phyloP scores from a whole-genome alignment of 2,113 vertebrate genomes.

The Glaucidium brasilianum region DNA sequence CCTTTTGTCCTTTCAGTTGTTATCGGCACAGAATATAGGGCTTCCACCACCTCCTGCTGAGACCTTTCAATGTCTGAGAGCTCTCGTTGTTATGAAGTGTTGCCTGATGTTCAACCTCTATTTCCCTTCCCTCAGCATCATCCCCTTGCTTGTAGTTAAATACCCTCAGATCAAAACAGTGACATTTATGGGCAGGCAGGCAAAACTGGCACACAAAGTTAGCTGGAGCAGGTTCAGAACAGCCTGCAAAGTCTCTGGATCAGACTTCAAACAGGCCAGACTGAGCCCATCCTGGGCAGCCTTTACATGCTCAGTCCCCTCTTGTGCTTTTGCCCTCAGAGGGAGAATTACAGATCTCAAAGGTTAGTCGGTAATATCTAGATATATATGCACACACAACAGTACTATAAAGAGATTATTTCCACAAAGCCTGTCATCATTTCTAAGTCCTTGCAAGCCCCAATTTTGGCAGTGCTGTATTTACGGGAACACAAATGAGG shows the following conservation, averaged over 20 bases:
- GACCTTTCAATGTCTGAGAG: background rate
- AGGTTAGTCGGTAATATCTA: background rate
- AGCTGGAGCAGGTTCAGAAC: background rate
- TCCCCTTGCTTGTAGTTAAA: background rate
- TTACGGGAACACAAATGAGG: background rate
- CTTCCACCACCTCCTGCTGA: conserved; percentile 2
- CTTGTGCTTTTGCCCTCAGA: background rate
- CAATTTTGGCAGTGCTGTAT: background rate
- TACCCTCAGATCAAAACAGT: background rate
- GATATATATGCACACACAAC: too few species aligned
- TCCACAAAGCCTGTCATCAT: background rate
- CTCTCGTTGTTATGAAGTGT: background rate
- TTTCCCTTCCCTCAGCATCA: background rate
- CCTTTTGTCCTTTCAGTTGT: background rate
- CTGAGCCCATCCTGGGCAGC: background rate
- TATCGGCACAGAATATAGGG: background rate
- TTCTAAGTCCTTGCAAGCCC: background rate
- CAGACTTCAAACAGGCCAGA: background rate
- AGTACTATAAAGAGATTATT: background rate
- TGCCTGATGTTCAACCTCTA: background rate
- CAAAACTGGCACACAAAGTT: background rate
- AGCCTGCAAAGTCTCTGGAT: background rate
- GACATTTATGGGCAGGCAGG: background rate
- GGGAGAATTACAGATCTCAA: background rate
- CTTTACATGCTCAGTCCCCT: background rate